Evolutionary conservation across 2,888 invertebrate genomes (phyloP), one percentile per base, ranked within the genome.

Genomic region (Apeira syringaria): DNA sequence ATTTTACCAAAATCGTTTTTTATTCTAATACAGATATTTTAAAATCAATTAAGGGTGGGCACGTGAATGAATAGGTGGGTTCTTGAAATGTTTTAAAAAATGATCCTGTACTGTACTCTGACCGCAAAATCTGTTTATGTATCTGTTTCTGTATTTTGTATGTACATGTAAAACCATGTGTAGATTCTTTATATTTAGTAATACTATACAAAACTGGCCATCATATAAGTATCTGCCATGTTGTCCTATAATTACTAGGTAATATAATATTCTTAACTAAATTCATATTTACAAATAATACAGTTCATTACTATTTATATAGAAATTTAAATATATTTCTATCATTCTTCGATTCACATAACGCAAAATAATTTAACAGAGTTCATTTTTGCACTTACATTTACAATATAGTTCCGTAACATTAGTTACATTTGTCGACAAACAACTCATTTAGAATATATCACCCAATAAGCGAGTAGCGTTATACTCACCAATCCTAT

Each of bases 191-290:
- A 80, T 84, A 87, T 89, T 91, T 91, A 91, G 91, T 92, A 92
- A 92, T 92, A 92, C 92, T 92, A 92, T 89, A 81, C 91, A 92
- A 92, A 93, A 93, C 93, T 93, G 93, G 94, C 93, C 93, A 87
- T 92, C 87, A 80, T 90, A 91, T 91, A 92, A 92, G 91, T 92
- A 91, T 92, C 91, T 88, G 92, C 92, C 92, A 91, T 90, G 91
- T 91, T 91, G 75, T 80, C 79, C 84, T 89, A 87, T 82, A 44
- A 90, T 88, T 91, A 90, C 89, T 88, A 89, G 73, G 76, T 84
- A 85, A 88, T 88, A 88, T 91, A 91, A 91, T 92, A 91, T 91
- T 81, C 91, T 91, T 91, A 91, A 82, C 84, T 87, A 84, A 67
- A 73, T 75, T 88, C 80, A 81, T 92, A 91, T 92, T 84, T 92